These are phyloP conservation scores for Calcarius lapponicus DNA, from an alignment of 2,797 vertebrate genomes.

Conservation along the genomic window DNA sequence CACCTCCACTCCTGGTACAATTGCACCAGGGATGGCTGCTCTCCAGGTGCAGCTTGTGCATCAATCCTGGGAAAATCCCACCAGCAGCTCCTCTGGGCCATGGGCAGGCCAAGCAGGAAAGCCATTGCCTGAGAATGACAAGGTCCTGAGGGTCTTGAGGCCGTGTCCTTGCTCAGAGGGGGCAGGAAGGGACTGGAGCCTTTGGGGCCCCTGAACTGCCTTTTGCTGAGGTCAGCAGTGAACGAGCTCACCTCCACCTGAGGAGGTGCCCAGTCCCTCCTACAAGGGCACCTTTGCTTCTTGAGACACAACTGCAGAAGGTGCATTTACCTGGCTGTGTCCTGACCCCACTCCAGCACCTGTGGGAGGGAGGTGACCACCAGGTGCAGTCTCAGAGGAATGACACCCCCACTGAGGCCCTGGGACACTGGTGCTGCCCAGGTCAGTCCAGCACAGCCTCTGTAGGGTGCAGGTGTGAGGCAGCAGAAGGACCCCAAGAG, in stretches of 20 bases:
- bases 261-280: not conserved
- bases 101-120: not conserved
- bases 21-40: not conserved
- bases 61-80: not conserved
- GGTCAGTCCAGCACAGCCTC: not conserved
- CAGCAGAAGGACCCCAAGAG: not conserved
- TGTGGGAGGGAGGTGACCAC: not conserved
- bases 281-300: not conserved
- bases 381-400: not conserved
- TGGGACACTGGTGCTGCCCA: not conserved
- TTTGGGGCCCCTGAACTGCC: not conserved
- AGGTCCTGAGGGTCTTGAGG: not conserved
- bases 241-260: not conserved
- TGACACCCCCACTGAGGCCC: not conserved
- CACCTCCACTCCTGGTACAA: accelerated
- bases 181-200: not conserved
- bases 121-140: not conserved
- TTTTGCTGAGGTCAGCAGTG: not conserved
- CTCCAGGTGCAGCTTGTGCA: not conserved
- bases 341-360: not conserved
- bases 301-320: not conserved
- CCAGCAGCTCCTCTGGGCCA: not conserved
- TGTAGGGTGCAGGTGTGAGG: not conserved
- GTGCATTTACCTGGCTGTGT: accelerated
- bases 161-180: not conserved